Percentiles rank a stretch among this genome's conserved stretches.
Evolutionary conservation across 1,140 invertebrate species (phyloP).

Genomic region (Hyphantria cunea): DNA sequence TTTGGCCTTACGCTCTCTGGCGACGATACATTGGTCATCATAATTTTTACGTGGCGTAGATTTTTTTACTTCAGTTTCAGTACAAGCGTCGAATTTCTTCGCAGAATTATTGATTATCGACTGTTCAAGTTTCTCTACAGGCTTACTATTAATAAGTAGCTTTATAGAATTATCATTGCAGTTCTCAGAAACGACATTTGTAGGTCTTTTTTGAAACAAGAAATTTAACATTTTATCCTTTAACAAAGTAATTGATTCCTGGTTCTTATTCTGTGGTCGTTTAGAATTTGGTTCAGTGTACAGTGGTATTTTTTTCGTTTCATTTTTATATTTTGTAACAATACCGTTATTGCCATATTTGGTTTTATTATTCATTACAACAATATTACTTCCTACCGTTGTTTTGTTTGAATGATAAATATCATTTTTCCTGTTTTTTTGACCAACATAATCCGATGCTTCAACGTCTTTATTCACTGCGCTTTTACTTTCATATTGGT

Average conservation of each 20-base stretch:
- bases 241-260: constrained; percentile 47
- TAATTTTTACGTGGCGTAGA: background rate
- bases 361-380: constrained; percentile 15
- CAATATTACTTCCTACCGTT: background rate
- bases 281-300: constrained; percentile 1
- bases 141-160: too few species aligned
- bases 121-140: too few species aligned
- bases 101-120: background rate
- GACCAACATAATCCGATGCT: too few species aligned
- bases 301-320: constrained; percentile 12
- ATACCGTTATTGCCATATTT: background rate
- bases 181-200: background rate
- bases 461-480: too few species aligned
- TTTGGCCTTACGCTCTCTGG: background rate
- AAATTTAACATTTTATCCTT: constrained; percentile 62
- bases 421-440: too few species aligned
- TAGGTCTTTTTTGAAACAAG: constrained; percentile 47
- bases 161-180: background rate
- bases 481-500: background rate
- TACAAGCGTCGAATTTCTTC: constrained; percentile 23
- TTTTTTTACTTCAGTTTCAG: constrained; percentile 5
- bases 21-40: too few species aligned
- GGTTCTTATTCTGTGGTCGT: constrained; percentile 21
- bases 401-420: too few species aligned
- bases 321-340: constrained; percentile 23